Evolutionary conservation across 2,113 vertebrate species (phyloP).

Genomic region (Oriolus oriolus): DNA sequence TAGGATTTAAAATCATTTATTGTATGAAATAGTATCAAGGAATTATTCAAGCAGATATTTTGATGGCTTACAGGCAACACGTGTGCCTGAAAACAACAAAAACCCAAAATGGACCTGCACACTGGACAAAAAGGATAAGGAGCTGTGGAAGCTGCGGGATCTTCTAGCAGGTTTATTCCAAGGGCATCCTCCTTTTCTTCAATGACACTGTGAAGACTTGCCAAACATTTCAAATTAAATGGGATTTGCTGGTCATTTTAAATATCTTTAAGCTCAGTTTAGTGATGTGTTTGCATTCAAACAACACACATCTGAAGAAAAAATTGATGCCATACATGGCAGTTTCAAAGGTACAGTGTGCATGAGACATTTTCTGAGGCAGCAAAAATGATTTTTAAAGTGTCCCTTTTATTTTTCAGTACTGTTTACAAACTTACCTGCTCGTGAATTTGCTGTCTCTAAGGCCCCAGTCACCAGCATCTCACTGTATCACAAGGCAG

Average conservation of each 20-base stretch:
- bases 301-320: neutral
- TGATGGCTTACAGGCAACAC: neutral
- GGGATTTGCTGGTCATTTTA: neutral
- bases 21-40: neutral
- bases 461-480: too few species aligned
- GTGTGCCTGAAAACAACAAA: neutral
- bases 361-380: neutral
- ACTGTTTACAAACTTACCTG: neutral
- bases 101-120: neutral
- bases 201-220: neutral
- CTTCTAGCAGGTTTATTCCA: neutral
- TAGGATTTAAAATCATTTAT: neutral
- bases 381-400: neutral
- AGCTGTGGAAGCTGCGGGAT: neutral
- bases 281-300: neutral
- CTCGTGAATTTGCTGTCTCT: neutral
- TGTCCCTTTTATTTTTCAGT: neutral
- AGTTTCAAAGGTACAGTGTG: neutral
- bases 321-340: neutral
- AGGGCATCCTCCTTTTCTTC: neutral
- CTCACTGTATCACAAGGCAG: rapidly evolving
- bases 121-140: neutral
- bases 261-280: neutral
- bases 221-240: neutral
- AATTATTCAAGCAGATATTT: neutral